Evolutionary conservation across 1,140 invertebrate genomes (phyloP).

Genomic region (Pygmarrhopalites habei): DNA sequence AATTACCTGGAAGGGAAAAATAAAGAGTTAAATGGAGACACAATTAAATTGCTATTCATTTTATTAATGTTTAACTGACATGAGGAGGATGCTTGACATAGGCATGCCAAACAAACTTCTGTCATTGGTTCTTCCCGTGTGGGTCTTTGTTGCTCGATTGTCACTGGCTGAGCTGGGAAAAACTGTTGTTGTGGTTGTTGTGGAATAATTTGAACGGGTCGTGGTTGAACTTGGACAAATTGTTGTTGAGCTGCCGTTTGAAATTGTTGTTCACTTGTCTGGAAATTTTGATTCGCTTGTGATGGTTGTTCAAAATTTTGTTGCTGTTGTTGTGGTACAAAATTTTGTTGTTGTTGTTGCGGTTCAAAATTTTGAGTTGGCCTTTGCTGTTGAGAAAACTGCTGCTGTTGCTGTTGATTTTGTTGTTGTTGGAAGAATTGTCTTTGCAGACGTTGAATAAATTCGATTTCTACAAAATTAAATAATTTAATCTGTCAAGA

Average conservation of each 20-base stretch:
- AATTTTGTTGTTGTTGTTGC: background rate
- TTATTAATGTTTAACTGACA: no score
- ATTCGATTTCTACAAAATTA: background rate
- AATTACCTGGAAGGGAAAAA: no score
- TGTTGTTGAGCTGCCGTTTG: background rate
- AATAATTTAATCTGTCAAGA: background rate
- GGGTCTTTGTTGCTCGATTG: background rate
- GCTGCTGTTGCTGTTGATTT: background rate
- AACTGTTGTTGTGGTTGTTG: background rate
- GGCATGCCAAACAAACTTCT: constrained; percentile 35
- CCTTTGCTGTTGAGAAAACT: background rate
- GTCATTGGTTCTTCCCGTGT: constrained; percentile 19
- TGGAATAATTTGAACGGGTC: background rate
- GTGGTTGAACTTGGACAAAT: background rate
- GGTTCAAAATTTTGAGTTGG: background rate
- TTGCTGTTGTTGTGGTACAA: background rate
- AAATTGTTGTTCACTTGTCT: background rate
- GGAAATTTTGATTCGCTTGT: background rate
- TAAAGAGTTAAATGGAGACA: no score
- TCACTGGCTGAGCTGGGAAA: background rate
- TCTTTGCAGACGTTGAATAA: background rate
- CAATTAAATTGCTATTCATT: no score
- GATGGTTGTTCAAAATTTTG: background rate
- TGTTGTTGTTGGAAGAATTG: no score
- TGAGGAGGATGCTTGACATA: constrained; percentile 35